Conservation (phyloP, 2,888 invertebrate genomes). For the Zygaena filipendulae region DNA sequence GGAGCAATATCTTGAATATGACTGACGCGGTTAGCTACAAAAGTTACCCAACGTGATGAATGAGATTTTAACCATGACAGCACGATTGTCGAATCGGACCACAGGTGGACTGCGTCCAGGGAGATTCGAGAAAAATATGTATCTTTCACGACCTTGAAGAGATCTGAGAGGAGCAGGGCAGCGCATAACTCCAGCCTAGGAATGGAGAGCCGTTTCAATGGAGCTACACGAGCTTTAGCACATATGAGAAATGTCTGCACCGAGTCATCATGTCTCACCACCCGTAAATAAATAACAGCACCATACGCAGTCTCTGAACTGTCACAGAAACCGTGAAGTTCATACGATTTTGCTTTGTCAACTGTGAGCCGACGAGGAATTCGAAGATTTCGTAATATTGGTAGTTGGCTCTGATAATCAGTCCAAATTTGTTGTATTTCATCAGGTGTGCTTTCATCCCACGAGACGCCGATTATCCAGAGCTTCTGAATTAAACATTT, state of each 20-base stretch:
- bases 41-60: conserved; percentile 13
- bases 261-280: neutral
- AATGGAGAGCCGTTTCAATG: conserved; percentile 8
- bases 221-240: conserved; percentile 12
- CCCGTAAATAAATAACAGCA: conserved; percentile 7
- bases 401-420: conserved; percentile 1
- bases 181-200: conserved; percentile 14
- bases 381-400: conserved; percentile 1
- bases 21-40: conserved; percentile 14
- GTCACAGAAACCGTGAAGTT: conserved; percentile 6
- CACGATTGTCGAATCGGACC: conserved; percentile 11
- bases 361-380: conserved; percentile 4
- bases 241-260: conserved; percentile 3
- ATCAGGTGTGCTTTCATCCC: conserved; percentile 13
- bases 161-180: conserved; percentile 8
- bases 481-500: conserved; percentile 14
- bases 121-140: conserved; percentile 1
- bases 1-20: conserved; percentile 9
- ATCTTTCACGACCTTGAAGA: conserved; percentile 1
- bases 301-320: conserved; percentile 7
- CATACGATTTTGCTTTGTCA: neutral
- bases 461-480: conserved; percentile 12
- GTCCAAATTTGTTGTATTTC: conserved; percentile 6
- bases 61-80: conserved; percentile 11
- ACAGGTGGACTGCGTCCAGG: conserved; percentile 1